Base-by-base conservation (phyloP, 2,888 invertebrate genomes). In the Altica lythri region DNA sequence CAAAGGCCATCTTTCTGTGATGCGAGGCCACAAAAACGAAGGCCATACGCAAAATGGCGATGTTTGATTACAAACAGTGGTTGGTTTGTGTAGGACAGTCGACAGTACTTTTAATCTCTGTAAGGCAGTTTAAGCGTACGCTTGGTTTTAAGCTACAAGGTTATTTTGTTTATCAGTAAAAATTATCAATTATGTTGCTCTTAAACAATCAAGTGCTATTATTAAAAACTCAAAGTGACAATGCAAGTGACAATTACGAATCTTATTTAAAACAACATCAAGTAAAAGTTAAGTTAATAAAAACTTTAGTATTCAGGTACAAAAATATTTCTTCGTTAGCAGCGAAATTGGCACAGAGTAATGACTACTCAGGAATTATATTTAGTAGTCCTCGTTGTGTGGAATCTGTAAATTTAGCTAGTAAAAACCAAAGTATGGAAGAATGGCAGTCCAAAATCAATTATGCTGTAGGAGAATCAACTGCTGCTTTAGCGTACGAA, bases 381-480 rank as follows among this genome's bases (percentile, higher is more conserved):
- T 79, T 83, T 49, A 81, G 81, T 1, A 83, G 83, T 66, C 82
- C 82, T 1, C 73, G 83, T 19, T 80, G 81, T 64, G 79, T 83
- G 6, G 74, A 78, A 59, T 81, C 81, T 2, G 75, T 78, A 1
- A 66, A 70, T 32, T 70, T 77, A 61, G 75, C 80, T 9, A 61
- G 78, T 55, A 37, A 53, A 5, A 22, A 16, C 32, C 18, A 30
- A 5, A 16, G 64, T 12, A 40, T 57, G 2, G 44, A 60, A 18
- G 38, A 53, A 9, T 72, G 72, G 72, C 43, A 50, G 18, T 17
- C 12, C 1, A 72, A 72, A 57, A 30, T 53, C 10, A 72, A 71
- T 57, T 71, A 66, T 62, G 64, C 59, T 44, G 81, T 83, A 3
- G 83, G 83, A 49, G 80, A 81, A 71, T 75, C 78, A 55, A 82